Conservation (phyloP, 2,113 vertebrate genomes). For the Chiloscyllium plagiosum region DNA sequence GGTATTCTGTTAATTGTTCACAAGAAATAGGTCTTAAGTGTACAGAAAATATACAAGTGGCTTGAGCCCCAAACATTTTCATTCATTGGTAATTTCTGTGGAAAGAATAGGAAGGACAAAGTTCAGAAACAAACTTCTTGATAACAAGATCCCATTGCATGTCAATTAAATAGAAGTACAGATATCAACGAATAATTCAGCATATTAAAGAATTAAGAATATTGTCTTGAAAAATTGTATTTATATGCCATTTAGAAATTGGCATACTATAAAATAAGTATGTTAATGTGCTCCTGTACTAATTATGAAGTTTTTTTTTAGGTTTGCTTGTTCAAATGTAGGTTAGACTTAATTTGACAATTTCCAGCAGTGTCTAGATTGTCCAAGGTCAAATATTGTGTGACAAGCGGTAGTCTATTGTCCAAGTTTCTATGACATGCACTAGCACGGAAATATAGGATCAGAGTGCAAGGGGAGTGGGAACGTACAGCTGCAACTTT, state of each 20-base stretch:
- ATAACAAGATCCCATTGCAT: neutral
- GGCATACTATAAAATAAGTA: neutral
- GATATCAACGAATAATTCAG: neutral
- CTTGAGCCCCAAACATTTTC: neutral
- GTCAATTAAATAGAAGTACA: neutral
- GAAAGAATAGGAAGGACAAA: neutral
- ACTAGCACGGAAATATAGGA: slow-evolving; percentile 2
- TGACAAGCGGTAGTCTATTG: slow-evolving; percentile 9
- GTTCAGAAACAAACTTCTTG: neutral
- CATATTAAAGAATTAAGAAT: neutral
- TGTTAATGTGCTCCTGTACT: neutral
- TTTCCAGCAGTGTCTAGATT: neutral
- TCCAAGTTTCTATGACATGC: neutral
- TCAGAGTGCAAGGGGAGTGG: slow-evolving; percentile 2
- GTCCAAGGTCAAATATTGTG: neutral
- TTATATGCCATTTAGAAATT: neutral
- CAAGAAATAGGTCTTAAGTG: neutral
- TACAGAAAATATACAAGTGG: neutral
- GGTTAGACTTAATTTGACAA: neutral
- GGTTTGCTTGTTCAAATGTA: neutral
- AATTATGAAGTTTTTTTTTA: neutral
- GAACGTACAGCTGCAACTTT: slow-evolving; percentile 18
- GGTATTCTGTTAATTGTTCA: neutral
- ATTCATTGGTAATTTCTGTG: neutral
- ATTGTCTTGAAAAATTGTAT: neutral